A percentile compares a stretch with the other conserved stretches of the same genome.
Conservation (phyloP, 2,888 invertebrate species). For the Tuberolachnus salignus region DNA sequence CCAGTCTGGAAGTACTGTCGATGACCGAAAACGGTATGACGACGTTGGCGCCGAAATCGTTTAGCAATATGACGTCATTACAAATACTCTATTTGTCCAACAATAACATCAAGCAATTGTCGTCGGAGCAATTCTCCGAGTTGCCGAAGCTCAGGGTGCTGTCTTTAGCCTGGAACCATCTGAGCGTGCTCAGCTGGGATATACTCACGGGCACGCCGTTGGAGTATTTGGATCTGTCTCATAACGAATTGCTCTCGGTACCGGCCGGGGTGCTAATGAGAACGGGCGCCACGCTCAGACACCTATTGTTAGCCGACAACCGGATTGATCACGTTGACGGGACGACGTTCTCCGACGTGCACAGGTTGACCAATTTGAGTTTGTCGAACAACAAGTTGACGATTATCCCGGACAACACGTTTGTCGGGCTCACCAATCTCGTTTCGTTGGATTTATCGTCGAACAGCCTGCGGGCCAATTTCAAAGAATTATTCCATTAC, state of each 20-base stretch:
- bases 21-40: slow-evolving; percentile 77
- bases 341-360: slow-evolving; percentile 83
- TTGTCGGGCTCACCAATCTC: slow-evolving; percentile 78
- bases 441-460: slow-evolving; percentile 80
- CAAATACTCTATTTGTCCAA: slow-evolving; percentile 80
- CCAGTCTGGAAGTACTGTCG: slow-evolving; percentile 75
- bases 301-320: slow-evolving; percentile 79
- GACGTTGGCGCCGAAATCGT: slow-evolving; percentile 75
- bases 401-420: slow-evolving; percentile 86
- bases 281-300: slow-evolving; percentile 78
- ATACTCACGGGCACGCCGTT: slow-evolving; percentile 80
- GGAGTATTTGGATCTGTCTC: slow-evolving; percentile 80
- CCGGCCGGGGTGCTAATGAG: slow-evolving; percentile 79
- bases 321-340: slow-evolving; percentile 85
- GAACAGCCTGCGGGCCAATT: slow-evolving; percentile 82
- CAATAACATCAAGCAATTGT: slow-evolving; percentile 77
- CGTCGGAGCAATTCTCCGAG: slow-evolving; percentile 80
- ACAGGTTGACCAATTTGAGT: slow-evolving; percentile 78
- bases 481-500: slow-evolving; percentile 86
- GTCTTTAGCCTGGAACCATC: slow-evolving; percentile 74
- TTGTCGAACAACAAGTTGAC: slow-evolving; percentile 81
- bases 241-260: slow-evolving; percentile 79
- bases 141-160: slow-evolving; percentile 76
- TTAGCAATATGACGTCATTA: slow-evolving; percentile 75
- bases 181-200: slow-evolving; percentile 77